phyloP scores from a whole-genome alignment of 2,797 vertebrate genomes.

The Megaceryle alcyon region DNA sequence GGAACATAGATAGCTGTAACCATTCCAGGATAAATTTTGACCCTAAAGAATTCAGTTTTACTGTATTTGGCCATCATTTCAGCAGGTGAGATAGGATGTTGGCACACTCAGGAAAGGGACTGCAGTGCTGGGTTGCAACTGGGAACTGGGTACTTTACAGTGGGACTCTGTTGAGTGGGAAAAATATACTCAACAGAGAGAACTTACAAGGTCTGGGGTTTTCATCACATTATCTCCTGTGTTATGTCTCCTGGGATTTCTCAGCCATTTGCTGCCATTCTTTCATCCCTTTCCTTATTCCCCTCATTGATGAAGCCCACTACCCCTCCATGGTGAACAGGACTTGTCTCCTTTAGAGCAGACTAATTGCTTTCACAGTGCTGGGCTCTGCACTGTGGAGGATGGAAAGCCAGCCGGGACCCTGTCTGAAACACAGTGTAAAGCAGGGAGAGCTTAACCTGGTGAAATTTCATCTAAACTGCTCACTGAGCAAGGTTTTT shows the following conservation, averaged over 20 bases:
- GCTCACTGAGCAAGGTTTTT: neutral
- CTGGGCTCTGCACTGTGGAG: neutral
- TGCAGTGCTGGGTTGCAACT: neutral
- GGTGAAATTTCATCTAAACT: neutral
- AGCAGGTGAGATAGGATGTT: neutral
- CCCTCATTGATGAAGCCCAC: neutral
- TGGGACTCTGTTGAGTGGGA: neutral
- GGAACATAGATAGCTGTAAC: neutral
- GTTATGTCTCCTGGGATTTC: neutral
- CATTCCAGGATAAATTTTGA: neutral
- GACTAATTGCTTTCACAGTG: neutral
- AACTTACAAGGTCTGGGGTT: neutral
- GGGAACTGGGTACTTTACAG: neutral
- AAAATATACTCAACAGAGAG: rapidly evolving
- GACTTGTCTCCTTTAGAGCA: neutral
- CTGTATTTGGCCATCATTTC: neutral
- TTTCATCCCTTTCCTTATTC: neutral
- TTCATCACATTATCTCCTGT: neutral
- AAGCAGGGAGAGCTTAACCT: neutral
- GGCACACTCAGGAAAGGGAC: neutral
- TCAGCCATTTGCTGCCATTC: neutral
- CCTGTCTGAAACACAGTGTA: neutral
- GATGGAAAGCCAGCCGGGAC: neutral
- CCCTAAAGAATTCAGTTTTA: neutral
- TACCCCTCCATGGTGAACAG: neutral